These are phyloP conservation scores for Nasonia longicornis DNA, from an alignment of 1,140 invertebrate genomes.

Conservation along the genomic window DNA sequence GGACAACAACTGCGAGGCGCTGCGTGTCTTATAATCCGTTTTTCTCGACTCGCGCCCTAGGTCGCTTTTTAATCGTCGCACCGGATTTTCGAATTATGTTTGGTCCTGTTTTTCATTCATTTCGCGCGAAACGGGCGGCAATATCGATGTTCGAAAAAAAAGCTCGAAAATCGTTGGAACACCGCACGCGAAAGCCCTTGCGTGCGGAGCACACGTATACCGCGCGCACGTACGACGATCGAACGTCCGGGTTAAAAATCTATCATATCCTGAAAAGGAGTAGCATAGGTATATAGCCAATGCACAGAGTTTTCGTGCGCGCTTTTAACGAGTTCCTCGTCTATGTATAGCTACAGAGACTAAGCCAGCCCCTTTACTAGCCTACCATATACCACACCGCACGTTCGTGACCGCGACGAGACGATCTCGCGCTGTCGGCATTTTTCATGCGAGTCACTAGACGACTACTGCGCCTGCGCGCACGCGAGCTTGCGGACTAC, in stretches of 20 bases:
- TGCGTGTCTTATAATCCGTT: not conserved
- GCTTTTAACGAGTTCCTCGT: slow-evolving; percentile 36
- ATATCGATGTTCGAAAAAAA: not conserved
- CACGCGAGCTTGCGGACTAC: not conserved
- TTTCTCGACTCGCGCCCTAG: not conserved
- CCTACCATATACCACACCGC: not conserved
- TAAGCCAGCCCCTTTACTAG: not conserved
- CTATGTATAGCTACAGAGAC: not conserved
- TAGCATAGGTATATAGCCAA: not conserved
- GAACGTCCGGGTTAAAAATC: slow-evolving; percentile 34
- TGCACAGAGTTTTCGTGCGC: slow-evolving; percentile 38
- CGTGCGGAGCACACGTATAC: not conserved
- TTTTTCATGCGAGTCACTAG: slow-evolving; percentile 22
- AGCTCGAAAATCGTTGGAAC: not conserved
- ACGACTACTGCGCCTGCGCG: not conserved
- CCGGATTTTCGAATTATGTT: not conserved
- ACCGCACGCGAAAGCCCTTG: not conserved
- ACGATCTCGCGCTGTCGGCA: slow-evolving; percentile 30
- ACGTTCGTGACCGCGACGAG: slow-evolving; percentile 25
- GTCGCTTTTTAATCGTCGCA: not conserved
- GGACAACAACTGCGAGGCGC: not conserved
- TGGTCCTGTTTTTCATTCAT: too few relatives aligned
- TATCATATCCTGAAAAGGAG: slow-evolving; percentile 30
- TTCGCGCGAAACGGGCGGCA: too few relatives aligned
- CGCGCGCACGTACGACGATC: not conserved